Conservation (phyloP, 2,113 vertebrate genomes). For the Scatophagus argus region DNA sequence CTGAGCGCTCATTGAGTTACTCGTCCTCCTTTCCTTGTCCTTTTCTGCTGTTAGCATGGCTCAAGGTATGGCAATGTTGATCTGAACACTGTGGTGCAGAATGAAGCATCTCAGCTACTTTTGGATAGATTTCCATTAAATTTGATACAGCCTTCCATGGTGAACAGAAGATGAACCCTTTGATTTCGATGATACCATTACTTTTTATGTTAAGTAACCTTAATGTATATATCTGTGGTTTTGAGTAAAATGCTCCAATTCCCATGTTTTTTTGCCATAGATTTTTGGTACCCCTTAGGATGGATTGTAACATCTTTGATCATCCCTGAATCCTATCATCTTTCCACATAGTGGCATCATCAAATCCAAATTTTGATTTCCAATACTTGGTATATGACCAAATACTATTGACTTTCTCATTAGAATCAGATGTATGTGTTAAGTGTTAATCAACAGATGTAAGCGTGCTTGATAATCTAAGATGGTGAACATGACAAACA, state of each 20-base stretch:
- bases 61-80: background rate
- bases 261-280: too few species aligned
- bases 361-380: background rate
- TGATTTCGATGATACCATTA: background rate
- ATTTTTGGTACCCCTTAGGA: background rate
- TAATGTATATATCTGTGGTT: background rate
- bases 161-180: background rate
- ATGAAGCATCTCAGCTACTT: background rate
- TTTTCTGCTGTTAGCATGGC: slow-evolving; percentile 6
- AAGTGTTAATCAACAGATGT: background rate
- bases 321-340: background rate
- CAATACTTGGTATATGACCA: background rate
- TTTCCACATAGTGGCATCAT: background rate
- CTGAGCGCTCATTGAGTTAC: slow-evolving; percentile 64
- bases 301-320: background rate
- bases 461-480: background rate
- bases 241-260: background rate
- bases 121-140: background rate
- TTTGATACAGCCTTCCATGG: background rate
- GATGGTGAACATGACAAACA: too few species aligned
- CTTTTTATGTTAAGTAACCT: background rate
- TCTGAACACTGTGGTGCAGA: background rate
- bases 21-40: slow-evolving; percentile 20
- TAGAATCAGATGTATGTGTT: background rate
- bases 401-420: background rate